phyloP scores from a whole-genome alignment of 2,797 vertebrate genomes.

The Chloroceryle amazona region DNA sequence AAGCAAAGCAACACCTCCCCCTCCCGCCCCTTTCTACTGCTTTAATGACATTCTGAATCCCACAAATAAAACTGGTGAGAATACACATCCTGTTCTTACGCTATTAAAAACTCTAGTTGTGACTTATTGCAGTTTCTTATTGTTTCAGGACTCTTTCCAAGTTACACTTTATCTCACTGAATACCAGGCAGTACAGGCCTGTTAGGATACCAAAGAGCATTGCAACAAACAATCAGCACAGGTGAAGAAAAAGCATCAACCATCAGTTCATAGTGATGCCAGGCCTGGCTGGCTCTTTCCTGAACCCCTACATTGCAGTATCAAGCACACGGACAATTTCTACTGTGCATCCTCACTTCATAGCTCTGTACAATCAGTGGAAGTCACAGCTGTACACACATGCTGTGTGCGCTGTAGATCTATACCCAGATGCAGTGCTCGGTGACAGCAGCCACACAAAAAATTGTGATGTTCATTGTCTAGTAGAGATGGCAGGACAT shows the following conservation, averaged over 20 bases:
- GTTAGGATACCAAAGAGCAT: not conserved
- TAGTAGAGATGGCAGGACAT: not conserved
- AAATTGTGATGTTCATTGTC: not conserved
- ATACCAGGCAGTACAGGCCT: slow-evolving; percentile 6
- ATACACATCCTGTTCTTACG: slow-evolving; percentile 59
- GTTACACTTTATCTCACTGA: slow-evolving; percentile 3
- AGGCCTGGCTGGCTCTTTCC: not conserved
- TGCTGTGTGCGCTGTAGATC: accelerated
- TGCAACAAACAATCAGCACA: not conserved
- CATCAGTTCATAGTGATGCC: accelerated
- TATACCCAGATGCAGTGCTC: not conserved
- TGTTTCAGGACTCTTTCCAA: slow-evolving; percentile 70
- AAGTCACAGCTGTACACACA: accelerated
- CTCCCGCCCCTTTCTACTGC: not conserved
- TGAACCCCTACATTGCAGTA: not conserved
- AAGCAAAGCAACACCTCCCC: not conserved
- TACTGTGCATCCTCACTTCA: not conserved
- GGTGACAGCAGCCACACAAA: not conserved
- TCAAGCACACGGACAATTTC: not conserved
- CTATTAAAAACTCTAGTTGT: slow-evolving; percentile 36
- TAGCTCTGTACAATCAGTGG: accelerated
- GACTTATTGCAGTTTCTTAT: slow-evolving; percentile 64
- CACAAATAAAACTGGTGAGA: slow-evolving; percentile 67
- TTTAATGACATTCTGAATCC: slow-evolving; percentile 63
- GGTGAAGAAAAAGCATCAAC: not conserved